Percentiles rank a stretch among this genome's conserved stretches.
phyloP scores from a whole-genome alignment of 2,797 vertebrate species.

The Selene dorsalis region DNA sequence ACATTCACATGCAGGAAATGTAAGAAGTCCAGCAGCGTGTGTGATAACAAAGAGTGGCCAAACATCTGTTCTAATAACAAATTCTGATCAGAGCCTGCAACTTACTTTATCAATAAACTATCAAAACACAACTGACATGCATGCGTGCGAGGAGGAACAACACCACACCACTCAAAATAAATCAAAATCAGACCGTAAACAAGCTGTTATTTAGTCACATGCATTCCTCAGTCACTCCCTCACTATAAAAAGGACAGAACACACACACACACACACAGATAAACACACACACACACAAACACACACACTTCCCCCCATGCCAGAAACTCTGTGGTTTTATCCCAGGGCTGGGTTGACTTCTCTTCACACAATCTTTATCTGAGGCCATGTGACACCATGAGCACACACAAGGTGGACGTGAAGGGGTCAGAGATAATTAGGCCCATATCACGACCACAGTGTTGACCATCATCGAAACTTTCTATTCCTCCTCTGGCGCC shows the following conservation, averaged over 20 bases:
- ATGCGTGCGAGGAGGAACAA: slow-evolving; percentile 6
- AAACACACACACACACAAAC: slow-evolving; percentile 14
- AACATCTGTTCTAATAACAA: not conserved
- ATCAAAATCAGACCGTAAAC: slow-evolving; percentile 52
- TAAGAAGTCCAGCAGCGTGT: slow-evolving; percentile 24
- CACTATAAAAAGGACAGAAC: slow-evolving; percentile 59
- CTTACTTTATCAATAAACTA: slow-evolving; percentile 36
- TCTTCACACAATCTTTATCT: slow-evolving; percentile 53
- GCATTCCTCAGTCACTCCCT: slow-evolving; percentile 66
- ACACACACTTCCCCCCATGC: slow-evolving; percentile 33
- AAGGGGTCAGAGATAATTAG: slow-evolving; percentile 61
- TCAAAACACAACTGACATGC: slow-evolving; percentile 35
- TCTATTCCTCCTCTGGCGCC: slow-evolving; percentile 7
- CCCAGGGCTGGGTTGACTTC: slow-evolving; percentile 25
- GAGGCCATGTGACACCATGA: slow-evolving; percentile 53
- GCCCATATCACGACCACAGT: slow-evolving; percentile 23
- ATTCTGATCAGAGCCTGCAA: not conserved
- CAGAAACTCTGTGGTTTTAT: slow-evolving; percentile 51
- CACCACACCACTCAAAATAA: slow-evolving; percentile 28
- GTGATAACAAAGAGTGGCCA: slow-evolving; percentile 26
- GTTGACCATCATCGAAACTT: slow-evolving; percentile 45
- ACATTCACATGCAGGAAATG: slow-evolving; percentile 23
- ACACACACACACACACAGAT: slow-evolving; percentile 27
- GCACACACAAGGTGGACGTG: slow-evolving; percentile 56
- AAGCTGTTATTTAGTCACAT: slow-evolving; percentile 52